phyloP scores from a whole-genome alignment of 2,797 vertebrate genomes.

The Sparus aurata region DNA sequence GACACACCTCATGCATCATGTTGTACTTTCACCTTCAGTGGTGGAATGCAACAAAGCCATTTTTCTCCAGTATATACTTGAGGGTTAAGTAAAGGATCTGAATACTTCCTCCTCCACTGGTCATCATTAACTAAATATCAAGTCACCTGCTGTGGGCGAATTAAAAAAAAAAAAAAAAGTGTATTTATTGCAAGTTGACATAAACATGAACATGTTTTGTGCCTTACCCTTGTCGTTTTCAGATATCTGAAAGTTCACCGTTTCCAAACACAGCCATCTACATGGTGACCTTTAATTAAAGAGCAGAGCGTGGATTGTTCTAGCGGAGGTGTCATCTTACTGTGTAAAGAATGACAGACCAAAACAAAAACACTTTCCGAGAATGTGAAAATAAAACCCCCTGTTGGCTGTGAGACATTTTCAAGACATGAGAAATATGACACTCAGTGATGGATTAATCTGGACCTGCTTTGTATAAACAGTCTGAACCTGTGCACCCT shows the following conservation, averaged over 20 bases:
- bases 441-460: not conserved
- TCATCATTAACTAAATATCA: constrained; percentile 14
- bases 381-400: constrained; percentile 14
- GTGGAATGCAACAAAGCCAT: too few species aligned
- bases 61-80: too few species aligned
- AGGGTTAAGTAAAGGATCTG: too few species aligned
- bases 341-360: not conserved
- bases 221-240: constrained; percentile 1
- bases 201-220: constrained; percentile 6
- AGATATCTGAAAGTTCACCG: constrained; percentile 18
- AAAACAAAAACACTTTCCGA: constrained; percentile 27
- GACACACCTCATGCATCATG: not conserved
- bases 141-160: not conserved
- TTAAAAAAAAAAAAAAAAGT: not conserved
- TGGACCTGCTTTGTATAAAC: not conserved
- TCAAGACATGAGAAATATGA: not conserved
- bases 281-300: constrained; percentile 45
- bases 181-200: not conserved
- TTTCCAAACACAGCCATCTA: constrained; percentile 15
- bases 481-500: not conserved
- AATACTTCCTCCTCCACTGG: too few species aligned
- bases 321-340: constrained; percentile 1
- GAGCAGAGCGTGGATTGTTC: constrained; percentile 13
- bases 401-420: not conserved
- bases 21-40: too few species aligned